Evolutionary conservation across 2,113 vertebrate genomes (phyloP).

Genomic region (Chloroceryle aenea): DNA sequence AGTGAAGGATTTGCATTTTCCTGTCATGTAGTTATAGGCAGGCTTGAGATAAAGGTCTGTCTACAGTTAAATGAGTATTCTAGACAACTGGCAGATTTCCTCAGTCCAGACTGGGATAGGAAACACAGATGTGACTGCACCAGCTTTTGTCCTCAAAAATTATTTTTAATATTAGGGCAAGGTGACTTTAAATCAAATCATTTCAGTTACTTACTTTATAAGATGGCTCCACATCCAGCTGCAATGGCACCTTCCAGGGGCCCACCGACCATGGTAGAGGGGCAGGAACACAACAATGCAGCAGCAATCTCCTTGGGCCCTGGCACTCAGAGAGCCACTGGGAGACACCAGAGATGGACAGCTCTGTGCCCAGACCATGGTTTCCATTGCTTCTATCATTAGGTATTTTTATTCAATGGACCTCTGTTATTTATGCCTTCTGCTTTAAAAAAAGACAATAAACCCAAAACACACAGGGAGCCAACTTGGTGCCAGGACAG

Average conservation of each 20-base stretch:
- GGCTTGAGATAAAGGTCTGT: conserved; percentile 17
- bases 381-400: background rate
- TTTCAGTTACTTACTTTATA: background rate
- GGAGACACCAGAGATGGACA: background rate
- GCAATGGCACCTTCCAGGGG: background rate
- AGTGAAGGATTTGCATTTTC: conserved; percentile 56
- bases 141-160: background rate
- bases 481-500: background rate
- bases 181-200: background rate
- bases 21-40: conserved; percentile 30
- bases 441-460: background rate
- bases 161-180: background rate
- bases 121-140: background rate
- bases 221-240: background rate
- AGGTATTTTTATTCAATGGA: background rate
- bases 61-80: conserved; percentile 20
- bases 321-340: background rate
- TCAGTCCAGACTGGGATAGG: background rate
- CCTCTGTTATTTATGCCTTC: background rate
- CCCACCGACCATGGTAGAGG: rapidly evolving
- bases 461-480: background rate
- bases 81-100: background rate
- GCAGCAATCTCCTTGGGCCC: background rate
- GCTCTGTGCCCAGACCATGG: background rate
- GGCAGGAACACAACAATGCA: rapidly evolving